Base-by-base conservation (phyloP, 1,140 invertebrate species). In the Saccostrea glomerata region DNA sequence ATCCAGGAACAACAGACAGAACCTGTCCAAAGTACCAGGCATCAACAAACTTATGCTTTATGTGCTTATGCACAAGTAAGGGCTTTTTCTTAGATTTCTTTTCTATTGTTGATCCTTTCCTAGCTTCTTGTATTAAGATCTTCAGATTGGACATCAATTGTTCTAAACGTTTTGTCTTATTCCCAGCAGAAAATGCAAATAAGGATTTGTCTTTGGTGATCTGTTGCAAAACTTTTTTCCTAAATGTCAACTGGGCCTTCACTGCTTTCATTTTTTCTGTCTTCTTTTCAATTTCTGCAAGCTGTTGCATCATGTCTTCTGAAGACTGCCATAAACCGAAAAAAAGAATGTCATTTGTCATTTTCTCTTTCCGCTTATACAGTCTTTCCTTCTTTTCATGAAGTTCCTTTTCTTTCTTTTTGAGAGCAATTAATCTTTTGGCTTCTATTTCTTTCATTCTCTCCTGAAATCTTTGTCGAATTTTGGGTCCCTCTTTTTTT, bases 371-470 rank as follows among this genome's bases (percentile, higher is more conserved):
- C 40, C 55, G 7, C 56, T 87, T 40, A 25, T 25, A 60, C 1
- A 30, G 17, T 17, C 63, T 66, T 47, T 82, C n/a, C 47, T 86
- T 55, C 55, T 83, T 84, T 73, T 56, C 20, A 73, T 84, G 40
- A 20, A 90, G 30, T 89, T 89, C 73, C 25, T 77, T 84, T 54
- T 84, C 87, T 86, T 77, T 85, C 6, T 84, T 56, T n/a, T 86
- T 85, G 36, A 86, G 77, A 7, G 73, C 83, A 54, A 85, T 56
- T 12, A 85, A 13, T 30, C 89, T 55, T 12, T 85, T 90, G 1
- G 20, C 36, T 87, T 91, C 89, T 84, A 90, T 88, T 25, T 88
- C 90, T 63, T 87, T 88, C 20, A 85, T 85, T 60, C 90, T 86
- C 2, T 66, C 60, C 30, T 89, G 60, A 84, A 87, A 89, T 25